Conservation (phyloP, 2,113 vertebrate genomes). For the Anolis carolinensis region DNA sequence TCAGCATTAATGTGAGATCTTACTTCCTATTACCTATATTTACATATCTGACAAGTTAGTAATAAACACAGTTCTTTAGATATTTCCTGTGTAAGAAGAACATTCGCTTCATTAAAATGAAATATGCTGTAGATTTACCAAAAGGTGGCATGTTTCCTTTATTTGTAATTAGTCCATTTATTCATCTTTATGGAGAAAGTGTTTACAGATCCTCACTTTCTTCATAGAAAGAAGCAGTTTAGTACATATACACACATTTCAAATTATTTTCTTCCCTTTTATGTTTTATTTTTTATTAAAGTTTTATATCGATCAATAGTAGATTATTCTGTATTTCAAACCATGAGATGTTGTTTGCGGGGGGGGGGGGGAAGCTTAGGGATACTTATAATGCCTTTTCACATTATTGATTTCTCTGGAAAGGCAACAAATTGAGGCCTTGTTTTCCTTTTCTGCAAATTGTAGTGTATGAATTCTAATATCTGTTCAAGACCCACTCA, state of each 20-base stretch:
- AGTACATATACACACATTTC: not conserved
- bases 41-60: too few relatives aligned
- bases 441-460: not conserved
- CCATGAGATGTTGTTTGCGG: too few relatives aligned
- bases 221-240: not conserved
- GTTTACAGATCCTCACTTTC: not conserved
- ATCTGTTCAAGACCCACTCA: not conserved
- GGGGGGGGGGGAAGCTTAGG: too few relatives aligned
- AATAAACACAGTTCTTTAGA: too few relatives aligned
- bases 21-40: too few relatives aligned
- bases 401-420: not conserved
- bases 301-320: too few relatives aligned
- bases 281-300: too few relatives aligned
- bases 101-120: not conserved
- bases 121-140: not conserved
- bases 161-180: not conserved
- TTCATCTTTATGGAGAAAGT: not conserved
- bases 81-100: too few relatives aligned
- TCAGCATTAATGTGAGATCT: too few relatives aligned
- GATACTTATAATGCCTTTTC: not conserved
- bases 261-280: too few relatives aligned
- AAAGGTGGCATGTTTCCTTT: not conserved
- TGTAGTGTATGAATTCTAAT: not conserved
- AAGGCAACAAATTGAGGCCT: not conserved
- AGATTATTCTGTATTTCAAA: too few relatives aligned